Evolutionary conservation across 2,113 vertebrate genomes (phyloP), one percentile per base, ranked within the genome.

Genomic region (Brachypodius melanocephalos): DNA sequence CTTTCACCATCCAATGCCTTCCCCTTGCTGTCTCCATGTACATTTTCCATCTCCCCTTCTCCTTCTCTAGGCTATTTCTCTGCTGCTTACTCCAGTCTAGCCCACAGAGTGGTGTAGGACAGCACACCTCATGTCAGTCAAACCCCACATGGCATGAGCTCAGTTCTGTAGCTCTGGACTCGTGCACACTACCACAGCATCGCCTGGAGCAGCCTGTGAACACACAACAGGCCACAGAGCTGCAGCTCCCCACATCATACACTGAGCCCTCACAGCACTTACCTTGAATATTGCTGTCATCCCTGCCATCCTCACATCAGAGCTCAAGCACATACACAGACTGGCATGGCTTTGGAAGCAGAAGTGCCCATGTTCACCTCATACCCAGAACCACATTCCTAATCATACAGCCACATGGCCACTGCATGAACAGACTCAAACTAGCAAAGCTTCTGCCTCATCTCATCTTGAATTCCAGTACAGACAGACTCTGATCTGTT

Each of bases 131-230:
- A 0, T 2, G 5, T 16, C 40, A 82, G 45, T 11, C 73, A 68
- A 52, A 83, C 43, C 2, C 10, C 24, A n/a, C 0, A 18, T 9
- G 17, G 32, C 0, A 0, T 20, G 42, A 68, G 51, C 68, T 69
- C 67, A 65, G 58, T 22, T 68, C 11, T 1, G 2, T 5, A 68
- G 54, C 42, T 85, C 36, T 69, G 59, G 49, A 49, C 51, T 84
- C 51, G 63, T 29, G 43, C 51, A n/a, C 20, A 6, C 17, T 10
- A 32, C 17, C 54, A 61, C 0, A 2, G 42, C 45, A 21, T 12
- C 10, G 10, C 24, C 68, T 16, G 8, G 38, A 67, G 52, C 48
- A 74, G 51, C 12, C n/a, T 3, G 14, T 49, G 25, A 77, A 42
- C 45, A 57, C 19, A 18, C 19, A 14, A 68, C 36, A 45, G 48